Percentiles rank a stretch among this genome's conserved stretches.
phyloP scores from a whole-genome alignment of 2,888 invertebrate genomes.

The Serripes groenlandicus region DNA sequence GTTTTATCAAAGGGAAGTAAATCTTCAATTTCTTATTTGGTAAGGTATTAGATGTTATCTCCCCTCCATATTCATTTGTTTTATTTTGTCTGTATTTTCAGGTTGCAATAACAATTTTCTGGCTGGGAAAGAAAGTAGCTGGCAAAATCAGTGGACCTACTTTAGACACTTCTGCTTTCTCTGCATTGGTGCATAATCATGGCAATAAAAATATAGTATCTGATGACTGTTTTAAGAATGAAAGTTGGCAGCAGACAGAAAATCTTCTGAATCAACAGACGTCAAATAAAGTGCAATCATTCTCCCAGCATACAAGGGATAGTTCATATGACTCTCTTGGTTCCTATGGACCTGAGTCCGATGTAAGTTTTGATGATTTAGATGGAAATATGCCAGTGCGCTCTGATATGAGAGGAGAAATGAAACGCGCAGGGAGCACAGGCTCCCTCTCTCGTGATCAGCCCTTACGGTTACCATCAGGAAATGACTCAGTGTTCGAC shows the following conservation, averaged over 20 bases:
- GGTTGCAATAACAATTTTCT: conserved; percentile 85
- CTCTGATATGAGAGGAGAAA: conserved; percentile 67
- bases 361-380: conserved; percentile 77
- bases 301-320: conserved; percentile 72
- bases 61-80: background rate
- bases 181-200: conserved; percentile 81
- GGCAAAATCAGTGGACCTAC: conserved; percentile 80
- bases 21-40: too few relatives aligned
- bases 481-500: conserved; percentile 60
- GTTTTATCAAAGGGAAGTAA: too few relatives aligned
- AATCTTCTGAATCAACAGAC: conserved; percentile 28
- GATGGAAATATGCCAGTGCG: conserved; percentile 75
- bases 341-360: conserved; percentile 78
- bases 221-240: conserved; percentile 70
- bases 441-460: conserved; percentile 64
- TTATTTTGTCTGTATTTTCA: conserved; percentile 60
- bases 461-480: conserved; percentile 55
- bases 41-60: too few relatives aligned
- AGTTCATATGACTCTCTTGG: conserved; percentile 81
- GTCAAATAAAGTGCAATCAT: conserved; percentile 26
- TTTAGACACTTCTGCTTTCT: conserved; percentile 84
- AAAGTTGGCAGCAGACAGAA: conserved; percentile 71
- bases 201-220: conserved; percentile 73
- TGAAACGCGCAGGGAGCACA: conserved; percentile 76
- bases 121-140: conserved; percentile 81